A percentile compares a stretch with the other conserved stretches of the same genome.
Evolutionary conservation across 92 coral and sea anemone species (phyloP).

Genomic region (Parazoanthus swiftii): DNA sequence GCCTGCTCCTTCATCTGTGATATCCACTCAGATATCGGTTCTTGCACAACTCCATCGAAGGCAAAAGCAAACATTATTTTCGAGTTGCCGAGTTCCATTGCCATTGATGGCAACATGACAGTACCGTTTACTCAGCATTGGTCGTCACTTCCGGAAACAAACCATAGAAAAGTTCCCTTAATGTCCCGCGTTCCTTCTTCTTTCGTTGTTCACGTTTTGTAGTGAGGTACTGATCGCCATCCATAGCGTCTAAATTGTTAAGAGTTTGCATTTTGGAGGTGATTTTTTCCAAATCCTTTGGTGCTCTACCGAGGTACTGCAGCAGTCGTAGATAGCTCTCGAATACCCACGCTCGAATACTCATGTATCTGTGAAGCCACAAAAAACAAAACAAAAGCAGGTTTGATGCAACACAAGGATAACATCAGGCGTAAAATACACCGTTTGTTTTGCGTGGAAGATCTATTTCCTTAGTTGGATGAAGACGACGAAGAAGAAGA

Average conservation of each 20-base stretch:
- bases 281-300: conserved; percentile 68
- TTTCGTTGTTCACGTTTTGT: conserved; percentile 8
- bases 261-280: conserved; percentile 75
- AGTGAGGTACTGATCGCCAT: conserved; percentile 10
- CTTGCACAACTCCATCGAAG: too few species aligned
- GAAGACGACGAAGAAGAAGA: not conserved
- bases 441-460: not conserved
- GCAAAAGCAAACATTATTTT: too few species aligned
- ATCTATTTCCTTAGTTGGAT: too few species aligned
- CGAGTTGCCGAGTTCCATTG: too few species aligned
- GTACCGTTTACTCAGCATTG: not conserved
- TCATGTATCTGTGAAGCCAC: conserved; percentile 65
- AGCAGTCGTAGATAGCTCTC: conserved; percentile 68
- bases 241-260: conserved; percentile 57
- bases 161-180: not conserved
- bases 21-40: too few species aligned
- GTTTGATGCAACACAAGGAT: not conserved
- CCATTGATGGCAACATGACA: too few species aligned
- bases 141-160: not conserved
- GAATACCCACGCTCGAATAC: conserved; percentile 84
- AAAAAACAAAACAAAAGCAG: not conserved
- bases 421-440: not conserved
- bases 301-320: conserved; percentile 86
- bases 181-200: not conserved
- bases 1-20: too few species aligned